Percentiles rank a stretch among this genome's conserved stretches.
These are phyloP conservation scores for Heteronetta atricapilla DNA, from an alignment of 2,113 vertebrate species.

Conservation along the genomic window DNA sequence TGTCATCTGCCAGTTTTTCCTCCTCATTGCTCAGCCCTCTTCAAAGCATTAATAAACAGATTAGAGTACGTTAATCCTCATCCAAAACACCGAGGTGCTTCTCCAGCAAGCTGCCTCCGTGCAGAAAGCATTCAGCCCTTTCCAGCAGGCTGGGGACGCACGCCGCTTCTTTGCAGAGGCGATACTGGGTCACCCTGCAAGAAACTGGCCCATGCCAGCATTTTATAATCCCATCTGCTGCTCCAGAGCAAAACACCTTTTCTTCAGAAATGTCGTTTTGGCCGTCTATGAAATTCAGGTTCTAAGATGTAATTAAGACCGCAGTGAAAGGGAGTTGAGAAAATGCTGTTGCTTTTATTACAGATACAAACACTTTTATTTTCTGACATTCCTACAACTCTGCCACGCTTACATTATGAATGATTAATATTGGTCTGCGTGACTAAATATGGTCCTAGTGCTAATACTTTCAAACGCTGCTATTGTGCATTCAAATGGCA, in stretches of 20 bases:
- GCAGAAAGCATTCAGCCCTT: background rate
- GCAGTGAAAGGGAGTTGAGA: background rate
- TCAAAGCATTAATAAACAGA: constrained; percentile 42
- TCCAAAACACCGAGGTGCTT: background rate
- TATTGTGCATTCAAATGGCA: background rate
- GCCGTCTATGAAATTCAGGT: background rate
- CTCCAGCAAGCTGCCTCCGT: background rate
- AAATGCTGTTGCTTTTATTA: background rate
- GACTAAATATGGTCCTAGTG: background rate
- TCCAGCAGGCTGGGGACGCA: background rate
- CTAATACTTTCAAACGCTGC: background rate
- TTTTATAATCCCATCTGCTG: background rate
- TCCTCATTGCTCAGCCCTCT: background rate
- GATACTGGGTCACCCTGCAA: background rate
- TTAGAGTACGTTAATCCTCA: background rate
- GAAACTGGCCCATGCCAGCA: background rate
- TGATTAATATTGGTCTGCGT: background rate
- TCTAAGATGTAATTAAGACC: background rate
- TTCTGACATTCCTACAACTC: background rate
- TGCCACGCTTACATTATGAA: background rate
- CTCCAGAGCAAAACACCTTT: background rate
- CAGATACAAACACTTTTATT: background rate
- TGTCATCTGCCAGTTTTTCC: constrained; percentile 44
- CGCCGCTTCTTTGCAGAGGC: background rate
- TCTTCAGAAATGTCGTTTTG: background rate